phyloP scores from a whole-genome alignment of 2,888 invertebrate genomes.

The Agrotis puta region DNA sequence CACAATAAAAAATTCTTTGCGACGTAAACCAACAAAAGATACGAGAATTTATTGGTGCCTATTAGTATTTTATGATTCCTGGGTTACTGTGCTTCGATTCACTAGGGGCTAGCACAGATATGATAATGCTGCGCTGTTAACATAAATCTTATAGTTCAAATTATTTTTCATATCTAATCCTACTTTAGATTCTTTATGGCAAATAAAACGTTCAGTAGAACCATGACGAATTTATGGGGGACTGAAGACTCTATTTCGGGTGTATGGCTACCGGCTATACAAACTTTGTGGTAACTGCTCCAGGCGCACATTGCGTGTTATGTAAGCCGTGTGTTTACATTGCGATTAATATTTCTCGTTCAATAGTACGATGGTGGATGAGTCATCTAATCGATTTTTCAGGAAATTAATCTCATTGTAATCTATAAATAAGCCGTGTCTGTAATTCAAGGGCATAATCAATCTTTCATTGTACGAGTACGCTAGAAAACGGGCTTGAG shows the following conservation, averaged over 20 bases:
- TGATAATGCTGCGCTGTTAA: slow-evolving; percentile 58
- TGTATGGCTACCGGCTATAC: slow-evolving; percentile 45
- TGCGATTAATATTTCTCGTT: slow-evolving; percentile 57
- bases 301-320: slow-evolving; percentile 51
- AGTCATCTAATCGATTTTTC: slow-evolving; percentile 61
- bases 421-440: slow-evolving; percentile 42
- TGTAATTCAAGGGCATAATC: slow-evolving; percentile 30
- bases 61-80: slow-evolving; percentile 56
- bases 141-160: slow-evolving; percentile 72
- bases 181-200: slow-evolving; percentile 71
- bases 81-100: slow-evolving; percentile 58
- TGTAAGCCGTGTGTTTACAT: slow-evolving; percentile 57
- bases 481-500: slow-evolving; percentile 13
- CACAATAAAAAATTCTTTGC: slow-evolving; percentile 41
- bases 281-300: slow-evolving; percentile 50
- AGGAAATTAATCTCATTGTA: slow-evolving; percentile 55
- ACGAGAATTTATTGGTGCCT: slow-evolving; percentile 50
- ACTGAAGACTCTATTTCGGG: slow-evolving; percentile 64
- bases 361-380: slow-evolving; percentile 50
- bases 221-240: slow-evolving; percentile 69
- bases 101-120: slow-evolving; percentile 53
- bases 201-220: slow-evolving; percentile 71
- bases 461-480: too few species aligned
- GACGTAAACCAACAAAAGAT: slow-evolving; percentile 46
- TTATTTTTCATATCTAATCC: slow-evolving; percentile 71